phyloP scores from a whole-genome alignment of 2,888 invertebrate genomes.

The Brachyptera risi region DNA sequence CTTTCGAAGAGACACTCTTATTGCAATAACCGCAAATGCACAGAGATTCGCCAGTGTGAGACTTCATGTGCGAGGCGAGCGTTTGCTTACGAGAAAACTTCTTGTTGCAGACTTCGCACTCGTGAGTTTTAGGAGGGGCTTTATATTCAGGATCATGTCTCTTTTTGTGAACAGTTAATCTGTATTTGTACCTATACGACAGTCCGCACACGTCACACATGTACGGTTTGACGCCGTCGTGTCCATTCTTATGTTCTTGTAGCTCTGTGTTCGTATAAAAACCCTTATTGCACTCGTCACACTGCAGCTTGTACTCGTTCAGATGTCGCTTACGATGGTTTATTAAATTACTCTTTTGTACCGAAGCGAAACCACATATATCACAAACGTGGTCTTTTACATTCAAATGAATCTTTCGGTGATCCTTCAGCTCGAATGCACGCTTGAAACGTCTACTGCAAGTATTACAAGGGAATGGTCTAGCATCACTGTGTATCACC shows the following conservation, averaged over 20 bases:
- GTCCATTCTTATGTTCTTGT: slow-evolving; percentile 55
- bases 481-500: slow-evolving; percentile 30
- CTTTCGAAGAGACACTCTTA: slow-evolving; percentile 55
- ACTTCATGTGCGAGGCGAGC: slow-evolving; percentile 44
- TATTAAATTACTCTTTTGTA: slow-evolving; percentile 29
- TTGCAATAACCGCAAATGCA: slow-evolving; percentile 59
- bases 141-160: slow-evolving; percentile 42
- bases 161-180: slow-evolving; percentile 39
- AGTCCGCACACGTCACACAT: slow-evolving; percentile 48
- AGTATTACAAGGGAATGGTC: slow-evolving; percentile 30
- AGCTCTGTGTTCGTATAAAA: slow-evolving; percentile 50
- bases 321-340: slow-evolving; percentile 31
- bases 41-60: slow-evolving; percentile 47
- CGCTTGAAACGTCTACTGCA: slow-evolving; percentile 31
- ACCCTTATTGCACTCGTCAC: slow-evolving; percentile 52
- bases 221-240: slow-evolving; percentile 52
- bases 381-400: slow-evolving; percentile 29
- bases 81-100: slow-evolving; percentile 44
- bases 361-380: slow-evolving; percentile 27
- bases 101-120: slow-evolving; percentile 45
- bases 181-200: slow-evolving; percentile 27
- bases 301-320: slow-evolving; percentile 39
- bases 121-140: slow-evolving; percentile 44
- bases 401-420: slow-evolving; percentile 31
- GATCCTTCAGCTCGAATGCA: slow-evolving; percentile 28